phyloP scores from a whole-genome alignment of 2,113 vertebrate genomes.

The Rhipidura dahli region DNA sequence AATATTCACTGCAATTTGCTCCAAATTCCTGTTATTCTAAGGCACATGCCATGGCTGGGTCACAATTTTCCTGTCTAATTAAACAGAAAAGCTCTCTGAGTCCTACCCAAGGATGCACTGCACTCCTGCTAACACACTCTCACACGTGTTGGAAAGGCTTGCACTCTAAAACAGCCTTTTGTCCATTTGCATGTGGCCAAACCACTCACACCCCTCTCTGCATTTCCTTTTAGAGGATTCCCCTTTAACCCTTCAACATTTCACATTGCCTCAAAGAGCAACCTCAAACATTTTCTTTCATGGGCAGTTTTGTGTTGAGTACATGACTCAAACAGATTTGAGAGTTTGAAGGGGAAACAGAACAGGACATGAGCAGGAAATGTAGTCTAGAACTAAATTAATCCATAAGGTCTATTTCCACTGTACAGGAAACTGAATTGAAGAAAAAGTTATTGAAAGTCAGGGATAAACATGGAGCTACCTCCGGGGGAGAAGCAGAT shows the following conservation, averaged over 20 bases:
- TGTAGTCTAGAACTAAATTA: neutral
- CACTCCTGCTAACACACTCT: neutral
- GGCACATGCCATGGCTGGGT: neutral
- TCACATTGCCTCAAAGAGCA: neutral
- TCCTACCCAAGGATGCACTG: neutral
- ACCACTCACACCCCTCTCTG: neutral
- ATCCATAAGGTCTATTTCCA: neutral
- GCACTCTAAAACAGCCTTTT: neutral
- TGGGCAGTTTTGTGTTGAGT: neutral
- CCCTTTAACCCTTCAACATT: neutral
- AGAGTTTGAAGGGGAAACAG: neutral
- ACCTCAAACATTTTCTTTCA: neutral
- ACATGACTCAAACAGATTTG: neutral
- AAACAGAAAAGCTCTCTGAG: constrained; percentile 11
- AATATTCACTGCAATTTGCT: neutral
- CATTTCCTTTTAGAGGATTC: neutral
- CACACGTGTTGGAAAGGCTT: neutral
- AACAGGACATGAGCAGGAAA: neutral
- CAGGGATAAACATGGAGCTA: neutral
- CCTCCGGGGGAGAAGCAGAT: neutral
- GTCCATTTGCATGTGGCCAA: neutral
- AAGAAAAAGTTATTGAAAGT: neutral
- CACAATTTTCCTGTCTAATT: constrained; percentile 44
- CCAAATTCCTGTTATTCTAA: neutral
- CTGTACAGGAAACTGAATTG: neutral